Evolutionary conservation across 2,113 vertebrate genomes (phyloP).

Genomic region (Mohoua ochrocephala): DNA sequence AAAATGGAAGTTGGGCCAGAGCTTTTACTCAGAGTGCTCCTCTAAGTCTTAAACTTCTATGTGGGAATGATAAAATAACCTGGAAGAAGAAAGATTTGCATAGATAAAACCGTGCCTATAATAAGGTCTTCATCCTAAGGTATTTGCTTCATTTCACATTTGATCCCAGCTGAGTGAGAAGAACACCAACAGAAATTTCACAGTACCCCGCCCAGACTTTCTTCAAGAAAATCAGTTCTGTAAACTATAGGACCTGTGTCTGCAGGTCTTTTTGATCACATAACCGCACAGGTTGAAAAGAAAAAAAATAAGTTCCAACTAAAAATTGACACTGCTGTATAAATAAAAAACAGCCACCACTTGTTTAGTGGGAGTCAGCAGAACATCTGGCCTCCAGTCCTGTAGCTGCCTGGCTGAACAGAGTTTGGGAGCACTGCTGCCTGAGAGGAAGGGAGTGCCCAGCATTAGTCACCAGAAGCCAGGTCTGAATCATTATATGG

Average conservation of each 20-base stretch:
- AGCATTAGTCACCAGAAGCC: slow-evolving; percentile 35
- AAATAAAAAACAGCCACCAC: not conserved
- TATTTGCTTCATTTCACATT: not conserved
- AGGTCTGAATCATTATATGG: not conserved
- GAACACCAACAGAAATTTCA: not conserved
- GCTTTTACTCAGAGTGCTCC: not conserved
- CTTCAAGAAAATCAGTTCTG: not conserved
- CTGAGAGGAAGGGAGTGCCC: slow-evolving; percentile 44
- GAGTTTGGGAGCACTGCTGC: not conserved
- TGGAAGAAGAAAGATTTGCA: not conserved
- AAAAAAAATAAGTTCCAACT: not conserved
- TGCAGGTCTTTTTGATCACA: not conserved
- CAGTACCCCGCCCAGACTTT: not conserved
- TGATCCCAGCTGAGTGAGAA: not conserved
- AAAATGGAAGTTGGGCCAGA: not conserved
- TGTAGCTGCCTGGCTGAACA: not conserved
- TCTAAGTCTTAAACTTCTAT: not conserved
- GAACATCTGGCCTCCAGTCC: not conserved
- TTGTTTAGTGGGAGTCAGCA: not conserved
- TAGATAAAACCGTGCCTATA: not conserved
- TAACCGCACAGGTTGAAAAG: not conserved
- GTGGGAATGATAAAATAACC: not conserved
- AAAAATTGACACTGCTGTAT: not conserved
- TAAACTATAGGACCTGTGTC: not conserved
- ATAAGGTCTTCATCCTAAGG: not conserved